Evolutionary conservation across 1,140 invertebrate species (phyloP), one percentile per base, ranked within the genome.

Genomic region (Chionoecetes opilio): DNA sequence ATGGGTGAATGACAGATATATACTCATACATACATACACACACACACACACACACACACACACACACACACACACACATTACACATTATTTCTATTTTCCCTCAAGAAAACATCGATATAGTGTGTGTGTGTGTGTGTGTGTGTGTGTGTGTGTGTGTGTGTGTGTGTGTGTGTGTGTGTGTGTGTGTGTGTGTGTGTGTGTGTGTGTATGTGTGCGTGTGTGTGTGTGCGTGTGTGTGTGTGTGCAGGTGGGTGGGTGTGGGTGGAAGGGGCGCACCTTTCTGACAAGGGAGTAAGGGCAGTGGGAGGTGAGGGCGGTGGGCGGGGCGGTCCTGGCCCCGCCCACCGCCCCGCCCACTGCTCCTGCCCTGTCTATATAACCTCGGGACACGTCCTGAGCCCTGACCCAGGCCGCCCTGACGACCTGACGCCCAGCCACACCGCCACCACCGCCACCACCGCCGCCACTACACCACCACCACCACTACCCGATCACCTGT

Each of bases 91-190:
- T 53, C 21, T 53, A 2, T 53, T 53, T 53, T 0, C 21, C 21
- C 46, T 53, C 46, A 53, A 53, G 46, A 53, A 1, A 53, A 17
- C 46, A 53, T 53, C 2, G 11, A 53, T 53, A 53, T 53, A 34
- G 82, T 84, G 82, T 84, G 82, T 84, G 82, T 84, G 82, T 84
- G 41, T 53, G 46, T 53, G 46, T 53, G 46, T 53, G 46, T 53
- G 46, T 53, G 46, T 53, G 46, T 53, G 46, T 53, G 46, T 53
- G 46, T 53, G 46, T 53, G 46, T 53, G 46, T 53, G 46, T 53
- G 46, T 53, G 46, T 53, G 46, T 53, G 46, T 53, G 46, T 53
- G 46, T 53, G 46, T 53, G 46, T 53, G 46, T 53, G 46, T 53
- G 46, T 53, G 46, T 53, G 46, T 53, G 46, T 53, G 46, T 53